These are phyloP conservation scores for Perodicticus potto DNA, from an alignment of 2,797 vertebrate genomes.

Conservation along the genomic window DNA sequence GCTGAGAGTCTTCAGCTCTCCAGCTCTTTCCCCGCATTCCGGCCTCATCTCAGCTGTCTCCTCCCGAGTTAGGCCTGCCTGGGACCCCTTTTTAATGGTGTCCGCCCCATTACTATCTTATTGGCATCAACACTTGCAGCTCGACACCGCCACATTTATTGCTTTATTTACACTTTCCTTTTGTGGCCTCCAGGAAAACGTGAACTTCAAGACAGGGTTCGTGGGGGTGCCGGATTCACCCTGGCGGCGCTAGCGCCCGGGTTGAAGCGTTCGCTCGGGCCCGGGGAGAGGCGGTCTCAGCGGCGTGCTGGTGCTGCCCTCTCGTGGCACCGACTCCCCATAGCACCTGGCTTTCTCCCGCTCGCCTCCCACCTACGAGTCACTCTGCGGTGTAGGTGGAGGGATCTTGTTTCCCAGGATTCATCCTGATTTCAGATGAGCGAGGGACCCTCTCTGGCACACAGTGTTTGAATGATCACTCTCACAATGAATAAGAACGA, in stretches of 20 bases:
- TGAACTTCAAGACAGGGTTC: not conserved
- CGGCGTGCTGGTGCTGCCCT: conserved; percentile 84
- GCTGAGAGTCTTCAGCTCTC: not conserved
- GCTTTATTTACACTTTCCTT: not conserved
- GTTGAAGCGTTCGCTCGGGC: accelerated
- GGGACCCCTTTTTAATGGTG: not conserved
- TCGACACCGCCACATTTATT: not conserved
- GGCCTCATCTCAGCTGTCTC: not conserved
- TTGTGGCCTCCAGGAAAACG: not conserved
- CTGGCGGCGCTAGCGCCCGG: accelerated
- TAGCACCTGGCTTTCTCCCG: not conserved
- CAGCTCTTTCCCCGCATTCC: not conserved
- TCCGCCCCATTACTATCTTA: not conserved
- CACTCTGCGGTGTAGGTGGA: not conserved
- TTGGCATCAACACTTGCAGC: not conserved
- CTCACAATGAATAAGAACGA: not conserved
- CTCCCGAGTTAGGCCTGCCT: not conserved
- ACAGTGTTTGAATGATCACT: not conserved
- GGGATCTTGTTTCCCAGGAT: not conserved
- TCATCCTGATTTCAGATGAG: not conserved
- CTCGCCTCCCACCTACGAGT: accelerated
- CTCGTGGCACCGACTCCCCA: conserved; percentile 79
- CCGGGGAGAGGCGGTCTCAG: not conserved
- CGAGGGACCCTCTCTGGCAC: not conserved
- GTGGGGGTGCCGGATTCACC: not conserved